Base-by-base conservation (phyloP, 2,888 invertebrate species). In the Spodoptera exigua region DNA sequence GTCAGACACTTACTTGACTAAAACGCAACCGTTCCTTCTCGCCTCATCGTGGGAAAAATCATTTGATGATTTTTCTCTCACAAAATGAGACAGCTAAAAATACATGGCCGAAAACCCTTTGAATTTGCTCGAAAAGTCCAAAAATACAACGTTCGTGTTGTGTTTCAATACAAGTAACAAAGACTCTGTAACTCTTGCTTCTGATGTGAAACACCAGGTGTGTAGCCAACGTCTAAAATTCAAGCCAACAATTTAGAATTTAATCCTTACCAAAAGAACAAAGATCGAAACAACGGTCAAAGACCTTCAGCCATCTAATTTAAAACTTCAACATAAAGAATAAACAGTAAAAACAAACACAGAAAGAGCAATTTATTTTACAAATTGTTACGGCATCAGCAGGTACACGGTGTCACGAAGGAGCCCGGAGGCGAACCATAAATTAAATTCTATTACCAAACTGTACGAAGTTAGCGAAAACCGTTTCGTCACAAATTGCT, bases 361-460 rank as follows among this genome's bases (percentile, higher is more conserved):
- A 48, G 40, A 63, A 63, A 53, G 36, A 48, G 34, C 59, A 64
- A 71, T 67, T 74, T 60, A 68, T 70, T 57, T 64, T 58, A 60
- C 64, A 68, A 74, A 56, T 64, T 64, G 56, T 59, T 56, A 67
- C 60, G 57, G 74, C 63, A 70, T 55, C 56, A 67, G 57, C 59
- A 67, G 72, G 67, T 61, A 62, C 57, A 51, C 41, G n/a, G 46
- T 53, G 62, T 44, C 60, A 61, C 67, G 67, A 41, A 54, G 34
- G 39, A 40, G 48, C 49, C 68, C 54, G 39, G 48, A 55, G 52
- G 59, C 37, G 39, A 40, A 46, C 55, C 63, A 61, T 73, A 76
- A 75, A 76, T 76, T 64, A 64, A 70, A 64, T 64, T 76, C 74
- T 68, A 74, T 76, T 63, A 65, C 68, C 54, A 41, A 60, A 58